Evolutionary conservation across 2,113 vertebrate genomes (phyloP), one percentile per base, ranked within the genome.

Genomic region (Tupaia tana): DNA sequence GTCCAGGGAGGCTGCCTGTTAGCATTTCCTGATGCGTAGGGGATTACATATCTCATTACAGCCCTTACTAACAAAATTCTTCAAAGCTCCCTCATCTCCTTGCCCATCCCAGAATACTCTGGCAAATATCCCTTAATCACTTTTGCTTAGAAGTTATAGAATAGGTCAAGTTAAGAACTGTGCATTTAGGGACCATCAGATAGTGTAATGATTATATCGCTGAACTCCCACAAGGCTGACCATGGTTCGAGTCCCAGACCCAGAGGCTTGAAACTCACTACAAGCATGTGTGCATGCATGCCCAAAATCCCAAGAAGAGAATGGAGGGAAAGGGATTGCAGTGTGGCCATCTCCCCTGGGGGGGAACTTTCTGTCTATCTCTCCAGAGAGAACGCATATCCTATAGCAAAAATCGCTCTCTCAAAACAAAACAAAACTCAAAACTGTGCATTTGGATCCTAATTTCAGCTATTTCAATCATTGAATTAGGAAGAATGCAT

Each of bases 71-170:
- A 19, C 6, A 18, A 43, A n/a, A 29, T 64, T 80, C 29, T 52
- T n/a, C 18, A 22, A 25, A 16, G 29, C 16, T 52, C 14, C 16
- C 3, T 13, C 0, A 43, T 1, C 14, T n/a, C 2, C 14, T 27
- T 24, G 9, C 3, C 0, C 1, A 14, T 24, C 12, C 34, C 27
- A 13, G 15, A 15, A 29, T 27, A 56, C 19, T 66, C 82, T 27
- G 31, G 34, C 27, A n/a, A 61, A 6, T 20, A 58, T 56, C 19
- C 73, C 63, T 81, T 34, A 61, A 18, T 73, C 13, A 52, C 13
- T 56, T 91, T 91, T 14, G 9, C 54, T 92, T 29, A n/a, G 71
- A 86, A 75, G 24, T 71, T 19, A 10, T n/a, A 61, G 56, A 59
- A 63, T 29, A 29, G 29, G 64, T 74, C 80, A 80, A 7, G 3